Evolutionary conservation across 2,888 invertebrate species (phyloP).

Genomic region (Allolobophora icterica): DNA sequence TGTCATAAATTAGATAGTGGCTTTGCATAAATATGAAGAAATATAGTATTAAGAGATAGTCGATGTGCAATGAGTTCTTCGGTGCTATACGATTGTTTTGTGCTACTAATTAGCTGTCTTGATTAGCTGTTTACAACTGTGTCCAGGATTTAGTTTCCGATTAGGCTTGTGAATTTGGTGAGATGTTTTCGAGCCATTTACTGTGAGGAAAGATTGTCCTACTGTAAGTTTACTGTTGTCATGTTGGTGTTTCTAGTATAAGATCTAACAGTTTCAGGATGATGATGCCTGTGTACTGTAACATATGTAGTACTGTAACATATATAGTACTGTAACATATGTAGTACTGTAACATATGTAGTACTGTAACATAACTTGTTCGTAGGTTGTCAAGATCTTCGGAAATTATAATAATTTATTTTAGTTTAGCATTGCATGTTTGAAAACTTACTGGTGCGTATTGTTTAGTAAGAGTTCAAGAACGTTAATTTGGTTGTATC

Average conservation of each 20-base stretch:
- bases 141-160: neutral
- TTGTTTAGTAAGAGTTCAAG: neutral
- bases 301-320: neutral
- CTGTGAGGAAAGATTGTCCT: neutral
- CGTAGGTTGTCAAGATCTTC: neutral
- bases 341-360: neutral
- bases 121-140: neutral
- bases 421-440: neutral
- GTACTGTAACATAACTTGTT: neutral
- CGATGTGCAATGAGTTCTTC: neutral
- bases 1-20: neutral
- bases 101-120: too few species aligned
- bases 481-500: neutral
- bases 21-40: neutral
- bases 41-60: neutral
- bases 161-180: neutral
- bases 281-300: neutral
- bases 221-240: neutral
- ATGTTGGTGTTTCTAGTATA: neutral
- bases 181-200: neutral
- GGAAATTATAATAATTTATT: neutral
- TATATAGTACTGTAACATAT: neutral
- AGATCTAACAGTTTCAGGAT: neutral
- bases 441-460: neutral
- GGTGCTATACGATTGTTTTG: neutral